Evolutionary conservation across 2,113 vertebrate species (phyloP).

Genomic region (Equus quagga): DNA sequence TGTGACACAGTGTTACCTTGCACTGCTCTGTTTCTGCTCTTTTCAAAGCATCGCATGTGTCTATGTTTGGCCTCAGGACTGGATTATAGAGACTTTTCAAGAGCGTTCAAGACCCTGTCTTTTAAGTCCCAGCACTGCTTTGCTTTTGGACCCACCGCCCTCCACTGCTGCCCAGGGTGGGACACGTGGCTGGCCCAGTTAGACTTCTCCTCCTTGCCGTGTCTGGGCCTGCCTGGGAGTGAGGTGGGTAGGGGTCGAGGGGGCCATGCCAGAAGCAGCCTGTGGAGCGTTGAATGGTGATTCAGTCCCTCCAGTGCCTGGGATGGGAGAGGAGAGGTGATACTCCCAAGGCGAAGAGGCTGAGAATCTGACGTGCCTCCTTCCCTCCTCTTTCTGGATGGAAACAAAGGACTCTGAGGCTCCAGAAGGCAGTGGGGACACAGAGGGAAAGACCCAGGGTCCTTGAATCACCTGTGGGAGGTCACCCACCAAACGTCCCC

Average conservation of each 20-base stretch:
- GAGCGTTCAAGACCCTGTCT: background rate
- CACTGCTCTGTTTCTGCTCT: background rate
- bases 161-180: background rate
- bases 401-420: background rate
- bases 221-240: background rate
- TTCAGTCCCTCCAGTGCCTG: background rate
- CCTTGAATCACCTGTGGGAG: background rate
- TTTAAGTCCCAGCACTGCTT: background rate
- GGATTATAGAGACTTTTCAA: background rate
- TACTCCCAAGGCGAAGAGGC: background rate
- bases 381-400: background rate
- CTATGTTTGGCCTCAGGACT: background rate
- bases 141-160: too few species aligned
- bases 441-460: background rate
- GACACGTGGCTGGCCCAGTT: background rate
- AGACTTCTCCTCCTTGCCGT: background rate
- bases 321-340: background rate
- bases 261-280: background rate
- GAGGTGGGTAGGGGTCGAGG: background rate
- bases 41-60: background rate
- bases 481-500: background rate
- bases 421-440: background rate
- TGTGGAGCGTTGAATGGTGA: background rate
- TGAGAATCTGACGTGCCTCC: background rate
- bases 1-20: background rate